These are phyloP conservation scores for Therioaphis trifolii DNA, from an alignment of 2,888 invertebrate species.

Conservation along the genomic window DNA sequence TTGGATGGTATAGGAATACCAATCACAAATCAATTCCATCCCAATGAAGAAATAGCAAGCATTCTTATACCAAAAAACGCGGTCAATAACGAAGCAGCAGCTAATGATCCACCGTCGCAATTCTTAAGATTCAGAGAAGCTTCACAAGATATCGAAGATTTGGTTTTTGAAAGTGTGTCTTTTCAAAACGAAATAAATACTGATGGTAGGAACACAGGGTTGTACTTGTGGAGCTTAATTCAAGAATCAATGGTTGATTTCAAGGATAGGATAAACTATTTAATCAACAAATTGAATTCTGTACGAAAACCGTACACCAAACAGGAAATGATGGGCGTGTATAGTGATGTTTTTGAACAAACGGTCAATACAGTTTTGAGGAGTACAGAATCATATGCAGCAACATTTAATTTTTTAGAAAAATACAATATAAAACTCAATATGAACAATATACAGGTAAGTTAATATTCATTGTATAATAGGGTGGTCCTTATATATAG, in stretches of 20 bases:
- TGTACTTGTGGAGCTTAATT: background rate
- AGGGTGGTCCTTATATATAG: too few relatives aligned
- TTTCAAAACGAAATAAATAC: background rate
- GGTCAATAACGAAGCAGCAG: background rate
- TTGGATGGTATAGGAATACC: constrained; percentile 6
- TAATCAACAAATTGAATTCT: background rate
- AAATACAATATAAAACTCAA: background rate
- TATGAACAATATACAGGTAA: background rate
- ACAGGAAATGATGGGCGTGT: background rate
- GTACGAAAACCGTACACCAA: background rate
- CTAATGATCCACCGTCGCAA: background rate
- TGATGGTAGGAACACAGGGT: background rate
- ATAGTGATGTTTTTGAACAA: background rate
- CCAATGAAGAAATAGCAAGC: constrained; percentile 10
- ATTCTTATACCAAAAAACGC: background rate
- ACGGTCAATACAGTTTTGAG: background rate
- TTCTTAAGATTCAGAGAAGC: constrained; percentile 20
- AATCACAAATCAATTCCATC: background rate
- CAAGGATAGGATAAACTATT: background rate
- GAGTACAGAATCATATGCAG: background rate
- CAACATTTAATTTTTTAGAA: constrained; percentile 1
- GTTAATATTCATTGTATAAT: too few relatives aligned
- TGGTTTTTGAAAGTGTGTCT: background rate
- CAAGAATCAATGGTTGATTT: background rate
- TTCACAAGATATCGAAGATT: background rate